phyloP scores from a whole-genome alignment of 2,113 vertebrate genomes.

The Chionis minor region DNA sequence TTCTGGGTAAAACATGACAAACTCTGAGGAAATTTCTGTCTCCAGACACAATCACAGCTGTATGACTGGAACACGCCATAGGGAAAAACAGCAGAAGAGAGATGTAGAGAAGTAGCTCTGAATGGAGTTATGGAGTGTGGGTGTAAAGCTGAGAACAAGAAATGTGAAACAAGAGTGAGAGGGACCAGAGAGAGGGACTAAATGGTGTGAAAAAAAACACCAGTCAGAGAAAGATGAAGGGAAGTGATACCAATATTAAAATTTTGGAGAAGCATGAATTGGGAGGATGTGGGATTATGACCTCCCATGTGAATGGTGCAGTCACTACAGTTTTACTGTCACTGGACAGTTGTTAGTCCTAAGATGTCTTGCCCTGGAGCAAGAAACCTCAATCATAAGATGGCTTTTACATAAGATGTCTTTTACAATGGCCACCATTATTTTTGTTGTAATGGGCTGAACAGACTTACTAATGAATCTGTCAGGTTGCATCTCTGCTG shows the following conservation, averaged over 20 bases:
- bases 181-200: not conserved
- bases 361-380: not conserved
- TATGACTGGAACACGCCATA: not conserved
- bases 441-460: not conserved
- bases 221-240: not conserved
- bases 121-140: not conserved
- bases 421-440: not conserved
- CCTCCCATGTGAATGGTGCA: not conserved
- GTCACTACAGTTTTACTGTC: not conserved
- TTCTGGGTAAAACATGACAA: not conserved
- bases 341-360: not conserved
- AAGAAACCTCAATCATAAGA: not conserved
- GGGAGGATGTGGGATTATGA: not conserved
- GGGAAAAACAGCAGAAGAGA: not conserved
- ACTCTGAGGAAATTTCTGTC: not conserved
- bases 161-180: not conserved
- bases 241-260: not conserved
- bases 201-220: not conserved
- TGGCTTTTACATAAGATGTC: not conserved
- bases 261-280: not conserved
- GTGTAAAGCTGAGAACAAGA: not conserved
- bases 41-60: not conserved
- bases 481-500: not conserved
- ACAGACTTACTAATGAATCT: not conserved
- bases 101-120: not conserved